Evolutionary conservation across 2,797 vertebrate genomes (phyloP).

Genomic region (Meda fulgida): DNA sequence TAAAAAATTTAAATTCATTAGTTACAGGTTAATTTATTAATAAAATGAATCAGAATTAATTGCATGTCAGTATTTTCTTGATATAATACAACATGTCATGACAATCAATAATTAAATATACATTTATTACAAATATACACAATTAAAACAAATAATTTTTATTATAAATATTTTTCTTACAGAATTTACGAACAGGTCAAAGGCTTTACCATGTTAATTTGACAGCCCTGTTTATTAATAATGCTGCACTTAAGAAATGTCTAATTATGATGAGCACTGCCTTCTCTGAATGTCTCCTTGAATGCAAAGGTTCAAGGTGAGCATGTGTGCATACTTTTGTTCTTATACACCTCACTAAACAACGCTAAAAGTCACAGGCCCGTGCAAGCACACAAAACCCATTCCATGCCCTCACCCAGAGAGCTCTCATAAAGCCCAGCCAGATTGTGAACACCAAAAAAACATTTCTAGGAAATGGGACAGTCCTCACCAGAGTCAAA

Average conservation of each 20-base stretch:
- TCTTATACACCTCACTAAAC: constrained; percentile 59
- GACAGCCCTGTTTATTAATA: constrained; percentile 14
- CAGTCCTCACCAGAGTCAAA: constrained; percentile 90
- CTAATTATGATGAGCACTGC: neutral
- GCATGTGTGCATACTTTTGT: constrained; percentile 40
- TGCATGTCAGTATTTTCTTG: neutral
- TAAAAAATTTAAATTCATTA: neutral
- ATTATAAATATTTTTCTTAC: neutral
- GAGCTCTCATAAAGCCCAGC: constrained; percentile 29
- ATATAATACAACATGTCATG: neutral
- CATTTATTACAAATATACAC: too few relatives aligned
- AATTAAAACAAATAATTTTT: too few relatives aligned
- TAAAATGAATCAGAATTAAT: neutral
- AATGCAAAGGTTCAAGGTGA: constrained; percentile 48
- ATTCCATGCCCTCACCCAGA: constrained; percentile 65
- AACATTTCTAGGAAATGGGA: neutral
- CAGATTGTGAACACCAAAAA: constrained; percentile 11
- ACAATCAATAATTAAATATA: too few relatives aligned
- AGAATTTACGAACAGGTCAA: neutral
- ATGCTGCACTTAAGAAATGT: neutral
- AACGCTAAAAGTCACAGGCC: constrained; percentile 70
- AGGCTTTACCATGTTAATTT: neutral
- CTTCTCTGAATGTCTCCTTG: constrained; percentile 22
- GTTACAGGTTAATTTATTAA: neutral
- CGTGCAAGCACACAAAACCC: constrained; percentile 66